Evolutionary conservation across 2,888 invertebrate species (phyloP), one percentile per base, ranked within the genome.

Genomic region (Harmothoe impar): DNA sequence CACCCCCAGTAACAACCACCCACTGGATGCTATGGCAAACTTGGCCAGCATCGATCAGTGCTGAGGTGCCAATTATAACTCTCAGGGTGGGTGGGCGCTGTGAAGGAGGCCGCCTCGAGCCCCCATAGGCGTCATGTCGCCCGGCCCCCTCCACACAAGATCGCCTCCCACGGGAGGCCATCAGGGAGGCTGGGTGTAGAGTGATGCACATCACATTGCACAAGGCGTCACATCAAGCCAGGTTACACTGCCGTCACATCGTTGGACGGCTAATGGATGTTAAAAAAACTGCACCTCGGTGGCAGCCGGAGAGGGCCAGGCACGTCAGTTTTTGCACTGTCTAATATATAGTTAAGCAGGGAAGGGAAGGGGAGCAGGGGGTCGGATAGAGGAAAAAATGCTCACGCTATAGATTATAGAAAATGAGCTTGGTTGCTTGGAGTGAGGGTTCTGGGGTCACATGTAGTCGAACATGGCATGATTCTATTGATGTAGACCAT

Each of bases 41-140:
- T 81, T 81, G 15, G 81, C 81, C 81, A 81, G 81, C 81, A 81
- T 81, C 81, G 81, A 81, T 81, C 81, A 81, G 35, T 17, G 33
- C 35, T 5, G 43, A 81, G 81, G 81, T 33, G 81, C 81, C 81
- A 81, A 81, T 81, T 81, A 81, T 81, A 81, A 81, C 43, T 35
- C 43, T 23, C 35, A 29, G 72, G 72, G 25, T 12, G 72, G 72
- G 25, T 25, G 12, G 31, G n/a, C 17, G 29, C 72, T 72, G 72
- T n/a, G 29, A 72, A 29, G 81, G 81, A 23, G 43, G 81, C 33
- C 25, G 33, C 81, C 81, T 81, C 23, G 33, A 43, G 81, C 81
- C 81, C 35, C 43, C 20, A 81, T 15, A 72, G 72, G 72, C 31
- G 72, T 72, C 72, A 72, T 31, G 72, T 72, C 72, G 20, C 77